Evolutionary conservation across 1,140 invertebrate species (phyloP), one percentile per base, ranked within the genome.

Genomic region (Potamilus streckersoni): DNA sequence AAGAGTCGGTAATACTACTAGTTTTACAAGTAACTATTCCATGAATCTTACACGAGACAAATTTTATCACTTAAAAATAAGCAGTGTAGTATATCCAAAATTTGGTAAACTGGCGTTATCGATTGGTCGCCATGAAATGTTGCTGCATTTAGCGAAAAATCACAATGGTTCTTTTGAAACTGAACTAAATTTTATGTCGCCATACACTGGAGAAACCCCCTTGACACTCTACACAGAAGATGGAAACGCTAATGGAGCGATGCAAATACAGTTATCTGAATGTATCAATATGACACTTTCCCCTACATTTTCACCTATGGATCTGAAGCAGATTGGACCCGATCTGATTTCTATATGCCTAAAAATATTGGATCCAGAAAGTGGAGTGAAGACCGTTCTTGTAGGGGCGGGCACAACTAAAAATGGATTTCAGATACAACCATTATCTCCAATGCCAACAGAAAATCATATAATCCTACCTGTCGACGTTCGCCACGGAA

Each of bases 361-460:
- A 19, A 17, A 66, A 31, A 27, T 73, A 15, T 31, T 55, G 49
- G 71, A 73, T 56, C 20, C 38, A 57, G 71, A 73, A 66, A 73
- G 71, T 27, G 63, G 38, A 49, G 38, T 49, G 38, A 49, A 49
- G 38, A 49, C 38, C 38, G 38, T 49, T 49, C 38, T 49, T 49
- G 38, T 49, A 49, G 38, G 38, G 38, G 38, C 38, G 11, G 38
- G 38, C 0, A 49, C 38, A 49, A 49, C 38, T 49, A 49, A 49
- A 49, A 49, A 49, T 49, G 38, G 38, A 49, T 49, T 49, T 49
- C 38, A 49, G 38, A 49, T 49, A 49, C 38, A 49, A 49, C 38
- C 3, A 49, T 49, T 49, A 49, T 49, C 5, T 8, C 5, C 38
- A 49, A 49, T 49, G 38, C 38, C 38, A 8, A 49, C 38, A 49